These are phyloP conservation scores for Ligdia adustata DNA, from an alignment of 2,888 invertebrate species.

Conservation along the genomic window DNA sequence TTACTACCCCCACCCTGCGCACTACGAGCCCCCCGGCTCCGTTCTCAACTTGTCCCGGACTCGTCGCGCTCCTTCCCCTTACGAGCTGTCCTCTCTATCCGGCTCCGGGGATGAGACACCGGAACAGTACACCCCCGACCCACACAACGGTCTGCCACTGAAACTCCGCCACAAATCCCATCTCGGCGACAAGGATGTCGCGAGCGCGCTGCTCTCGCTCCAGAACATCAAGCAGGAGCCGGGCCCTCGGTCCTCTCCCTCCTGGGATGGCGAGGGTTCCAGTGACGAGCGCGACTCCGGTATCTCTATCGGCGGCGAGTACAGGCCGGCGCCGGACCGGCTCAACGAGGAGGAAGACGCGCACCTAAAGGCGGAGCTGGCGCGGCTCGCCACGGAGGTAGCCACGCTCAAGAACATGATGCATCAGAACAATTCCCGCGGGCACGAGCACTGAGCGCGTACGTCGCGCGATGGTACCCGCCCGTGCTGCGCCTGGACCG, in stretches of 20 bases:
- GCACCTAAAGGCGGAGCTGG: conserved; percentile 93
- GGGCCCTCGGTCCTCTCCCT: conserved; percentile 90
- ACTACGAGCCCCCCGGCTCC: conserved; percentile 85
- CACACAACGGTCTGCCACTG: conserved; percentile 92
- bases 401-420: conserved; percentile 94
- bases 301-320: conserved; percentile 91
- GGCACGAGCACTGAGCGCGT: conserved; percentile 74
- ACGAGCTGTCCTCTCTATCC: conserved; percentile 90
- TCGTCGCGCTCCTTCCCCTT: conserved; percentile 88
- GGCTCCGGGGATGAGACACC: conserved; percentile 82
- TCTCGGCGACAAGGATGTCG: conserved; percentile 94
- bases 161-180: conserved; percentile 96
- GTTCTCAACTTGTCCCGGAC: conserved; percentile 89
- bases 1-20: conserved; percentile 81
- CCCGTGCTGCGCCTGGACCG: conserved; percentile 57
- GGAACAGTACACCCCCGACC: conserved; percentile 63
- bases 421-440: conserved; percentile 84
- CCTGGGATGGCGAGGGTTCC: conserved; percentile 95
- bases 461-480: conserved; percentile 36
- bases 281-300: conserved; percentile 96
- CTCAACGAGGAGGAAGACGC: conserved; percentile 86
- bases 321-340: conserved; percentile 72
- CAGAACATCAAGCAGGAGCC: conserved; percentile 95
- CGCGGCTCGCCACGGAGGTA: conserved; percentile 95
- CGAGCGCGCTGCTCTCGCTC: conserved; percentile 91